Percentiles rank a stretch among this genome's conserved stretches.
phyloP scores from a whole-genome alignment of 1,140 invertebrate genomes.

The Pseudomyrmex pallidus region DNA sequence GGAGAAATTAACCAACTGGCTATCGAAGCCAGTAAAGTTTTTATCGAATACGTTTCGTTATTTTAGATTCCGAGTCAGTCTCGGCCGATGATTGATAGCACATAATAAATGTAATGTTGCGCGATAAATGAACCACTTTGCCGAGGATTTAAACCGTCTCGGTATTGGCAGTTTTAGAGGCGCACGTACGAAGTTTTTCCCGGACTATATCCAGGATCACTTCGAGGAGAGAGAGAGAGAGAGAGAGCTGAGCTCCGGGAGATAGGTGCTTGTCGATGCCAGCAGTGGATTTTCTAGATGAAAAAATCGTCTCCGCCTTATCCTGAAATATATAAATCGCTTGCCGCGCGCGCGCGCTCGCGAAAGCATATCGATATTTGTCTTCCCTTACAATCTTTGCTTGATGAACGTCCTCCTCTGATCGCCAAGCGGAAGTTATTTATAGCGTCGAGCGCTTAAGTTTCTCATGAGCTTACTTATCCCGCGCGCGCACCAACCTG shows the following conservation, averaged over 20 bases:
- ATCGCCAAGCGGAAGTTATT: slow-evolving; percentile 33
- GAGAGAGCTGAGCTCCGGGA: slow-evolving; percentile 59
- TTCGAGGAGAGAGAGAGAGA: slow-evolving; percentile 32
- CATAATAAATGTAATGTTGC: slow-evolving; percentile 72
- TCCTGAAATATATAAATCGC: slow-evolving; percentile 59
- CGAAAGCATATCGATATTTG: slow-evolving; percentile 37
- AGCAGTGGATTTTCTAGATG: slow-evolving; percentile 61
- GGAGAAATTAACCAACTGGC: neutral
- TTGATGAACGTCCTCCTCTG: slow-evolving; percentile 27
- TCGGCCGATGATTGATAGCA: slow-evolving; percentile 49
- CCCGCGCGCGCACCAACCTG: neutral
- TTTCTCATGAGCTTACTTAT: slow-evolving; percentile 6
- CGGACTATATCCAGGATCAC: slow-evolving; percentile 67
- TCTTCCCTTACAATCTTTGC: neutral
- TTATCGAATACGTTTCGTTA: neutral
- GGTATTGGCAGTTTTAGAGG: slow-evolving; percentile 69
- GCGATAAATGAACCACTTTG: slow-evolving; percentile 80
- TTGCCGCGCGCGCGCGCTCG: neutral
- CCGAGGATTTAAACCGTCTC: slow-evolving; percentile 76
- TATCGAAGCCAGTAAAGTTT: neutral
- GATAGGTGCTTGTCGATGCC: slow-evolving; percentile 61
- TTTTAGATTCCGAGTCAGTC: slow-evolving; percentile 2
- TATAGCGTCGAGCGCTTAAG: slow-evolving; percentile 16
- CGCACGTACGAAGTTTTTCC: slow-evolving; percentile 70
- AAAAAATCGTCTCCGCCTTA: slow-evolving; percentile 61